Conservation (phyloP, 2,888 invertebrate species). For the Acheta domesticus region DNA sequence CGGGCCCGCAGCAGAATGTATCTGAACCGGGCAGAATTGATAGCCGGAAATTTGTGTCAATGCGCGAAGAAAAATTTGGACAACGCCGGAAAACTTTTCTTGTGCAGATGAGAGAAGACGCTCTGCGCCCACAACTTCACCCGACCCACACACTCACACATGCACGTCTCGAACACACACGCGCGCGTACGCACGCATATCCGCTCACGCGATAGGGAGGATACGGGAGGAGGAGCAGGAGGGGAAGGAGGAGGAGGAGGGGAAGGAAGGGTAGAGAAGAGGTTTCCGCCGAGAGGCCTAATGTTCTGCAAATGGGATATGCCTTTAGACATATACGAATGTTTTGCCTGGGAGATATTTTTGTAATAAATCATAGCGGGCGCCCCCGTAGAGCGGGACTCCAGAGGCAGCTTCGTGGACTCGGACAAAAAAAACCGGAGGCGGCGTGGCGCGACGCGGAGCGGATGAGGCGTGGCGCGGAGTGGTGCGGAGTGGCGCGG, state of each 20-base stretch:
- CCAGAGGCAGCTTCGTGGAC: background rate
- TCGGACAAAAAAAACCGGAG: background rate
- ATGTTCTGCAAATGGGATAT: conserved; percentile 7
- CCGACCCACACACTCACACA: background rate
- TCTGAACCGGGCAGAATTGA: conserved; percentile 9
- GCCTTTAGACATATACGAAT: conserved; percentile 18
- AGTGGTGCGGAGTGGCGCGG: no score
- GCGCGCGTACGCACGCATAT: no score
- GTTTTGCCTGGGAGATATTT: conserved; percentile 9
- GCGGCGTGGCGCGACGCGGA: background rate
- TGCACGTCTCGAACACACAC: no score
- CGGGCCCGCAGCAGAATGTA: background rate
- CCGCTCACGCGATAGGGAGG: no score
- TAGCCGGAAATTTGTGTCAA: conserved; percentile 9
- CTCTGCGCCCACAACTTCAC: background rate
- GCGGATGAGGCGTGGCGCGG: no score
- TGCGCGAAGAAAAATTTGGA: conserved; percentile 9
- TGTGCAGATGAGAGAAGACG: conserved; percentile 5
- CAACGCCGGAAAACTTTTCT: conserved; percentile 2
- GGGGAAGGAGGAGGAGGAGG: background rate
- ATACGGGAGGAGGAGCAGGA: no score
- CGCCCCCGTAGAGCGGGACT: background rate
- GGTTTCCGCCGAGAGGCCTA: background rate
- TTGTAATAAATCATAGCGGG: conserved; percentile 6
- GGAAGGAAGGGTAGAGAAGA: background rate